phyloP scores from a whole-genome alignment of 1,140 invertebrate species.

The Anastrepha obliqua region DNA sequence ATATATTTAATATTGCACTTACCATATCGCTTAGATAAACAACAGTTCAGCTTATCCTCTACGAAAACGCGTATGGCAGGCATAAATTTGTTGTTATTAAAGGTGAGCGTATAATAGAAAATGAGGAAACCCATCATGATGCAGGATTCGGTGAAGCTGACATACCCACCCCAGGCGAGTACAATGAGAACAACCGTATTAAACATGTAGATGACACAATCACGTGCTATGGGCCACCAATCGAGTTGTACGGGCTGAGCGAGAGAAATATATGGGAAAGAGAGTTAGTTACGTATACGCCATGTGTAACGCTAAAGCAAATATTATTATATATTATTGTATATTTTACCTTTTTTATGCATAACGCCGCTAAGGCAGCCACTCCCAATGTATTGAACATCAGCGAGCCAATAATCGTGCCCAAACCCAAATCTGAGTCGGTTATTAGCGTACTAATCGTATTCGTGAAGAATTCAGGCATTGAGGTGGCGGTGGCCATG shows the following conservation, averaged over 20 bases:
- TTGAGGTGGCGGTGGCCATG: conserved; percentile 92
- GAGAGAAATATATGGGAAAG: background rate
- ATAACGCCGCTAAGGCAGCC: conserved; percentile 87
- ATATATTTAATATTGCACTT: background rate
- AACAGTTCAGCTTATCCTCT: conserved; percentile 72
- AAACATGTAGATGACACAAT: conserved; percentile 87
- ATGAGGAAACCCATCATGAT: conserved; percentile 82
- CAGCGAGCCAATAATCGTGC: conserved; percentile 90
- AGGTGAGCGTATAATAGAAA: conserved; percentile 81
- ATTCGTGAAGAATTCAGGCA: conserved; percentile 93
- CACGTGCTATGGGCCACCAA: conserved; percentile 89
- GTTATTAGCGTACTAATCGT: conserved; percentile 88
- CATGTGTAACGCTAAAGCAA: background rate
- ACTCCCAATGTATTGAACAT: conserved; percentile 93
- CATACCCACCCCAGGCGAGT: conserved; percentile 86
- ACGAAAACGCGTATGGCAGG: conserved; percentile 70
- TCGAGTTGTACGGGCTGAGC: conserved; percentile 87
- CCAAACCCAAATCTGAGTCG: conserved; percentile 84
- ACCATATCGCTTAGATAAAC: conserved; percentile 72
- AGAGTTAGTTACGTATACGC: background rate
- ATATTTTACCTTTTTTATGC: conserved; percentile 79
- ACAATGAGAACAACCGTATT: conserved; percentile 84
- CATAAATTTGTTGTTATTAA: conserved; percentile 76
- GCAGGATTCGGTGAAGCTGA: conserved; percentile 87
- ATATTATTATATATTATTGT: too few relatives aligned